Percentiles rank a stretch among this genome's conserved stretches.
Conservation (phyloP, 2,888 invertebrate genomes). For the Ligdia adustata region DNA sequence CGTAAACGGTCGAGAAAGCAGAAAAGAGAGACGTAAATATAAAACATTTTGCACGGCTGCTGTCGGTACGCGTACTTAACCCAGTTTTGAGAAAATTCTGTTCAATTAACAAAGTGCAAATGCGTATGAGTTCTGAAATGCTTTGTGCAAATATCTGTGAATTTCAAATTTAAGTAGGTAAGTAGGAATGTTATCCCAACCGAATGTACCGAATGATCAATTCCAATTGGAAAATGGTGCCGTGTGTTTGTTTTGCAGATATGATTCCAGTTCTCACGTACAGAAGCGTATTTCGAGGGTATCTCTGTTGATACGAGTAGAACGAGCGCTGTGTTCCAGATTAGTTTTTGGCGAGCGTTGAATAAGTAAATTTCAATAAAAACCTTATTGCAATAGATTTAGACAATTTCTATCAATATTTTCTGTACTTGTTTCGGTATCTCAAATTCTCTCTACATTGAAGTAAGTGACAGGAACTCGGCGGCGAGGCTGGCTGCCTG, state of each 20-base stretch:
- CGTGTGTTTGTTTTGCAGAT: conserved; percentile 5
- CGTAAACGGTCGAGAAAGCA: conserved; percentile 9
- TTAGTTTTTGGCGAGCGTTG: conserved; percentile 4
- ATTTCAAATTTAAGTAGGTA: too few species aligned
- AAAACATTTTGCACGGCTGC: conserved; percentile 2
- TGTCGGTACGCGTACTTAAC: conserved; percentile 7
- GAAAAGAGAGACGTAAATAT: conserved; percentile 5
- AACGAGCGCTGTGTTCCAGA: conserved; percentile 5
- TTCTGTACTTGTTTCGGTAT: too few species aligned
- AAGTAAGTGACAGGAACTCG: conserved; percentile 41
- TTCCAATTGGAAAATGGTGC: conserved; percentile 8
- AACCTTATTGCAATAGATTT: conserved; percentile 17
- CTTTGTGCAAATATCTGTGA: conserved; percentile 16
- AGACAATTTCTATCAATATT: conserved; percentile 10
- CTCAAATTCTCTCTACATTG: conserved; percentile 29
- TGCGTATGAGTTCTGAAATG: conserved; percentile 2
- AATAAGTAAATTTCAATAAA: conserved; percentile 8
- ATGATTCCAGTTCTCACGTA: conserved; percentile 2
- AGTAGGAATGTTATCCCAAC: too few species aligned
- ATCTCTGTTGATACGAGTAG: conserved; percentile 11
- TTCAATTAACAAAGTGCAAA: background rate
- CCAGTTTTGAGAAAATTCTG: background rate
- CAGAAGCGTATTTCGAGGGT: conserved; percentile 2
- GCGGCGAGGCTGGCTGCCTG: conserved; percentile 46
- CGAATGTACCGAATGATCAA: conserved; percentile 10